Percentiles rank a stretch among this genome's conserved stretches.
phyloP scores from a whole-genome alignment of 1,140 invertebrate species.

The Drosophila lini region DNA sequence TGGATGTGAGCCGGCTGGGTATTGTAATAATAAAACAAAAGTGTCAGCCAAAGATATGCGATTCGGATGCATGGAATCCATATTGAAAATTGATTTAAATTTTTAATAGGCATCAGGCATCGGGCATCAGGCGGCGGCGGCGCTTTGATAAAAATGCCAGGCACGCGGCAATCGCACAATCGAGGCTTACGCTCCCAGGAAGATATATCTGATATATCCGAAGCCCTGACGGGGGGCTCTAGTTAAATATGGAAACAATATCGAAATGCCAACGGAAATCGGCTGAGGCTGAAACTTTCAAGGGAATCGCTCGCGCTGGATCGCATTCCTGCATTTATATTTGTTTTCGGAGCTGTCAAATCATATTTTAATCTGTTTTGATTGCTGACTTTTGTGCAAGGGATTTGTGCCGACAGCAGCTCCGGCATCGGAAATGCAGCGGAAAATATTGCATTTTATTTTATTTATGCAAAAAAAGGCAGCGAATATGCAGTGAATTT shows the following conservation, averaged over 20 bases:
- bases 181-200: conserved; percentile 59
- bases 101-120: conserved; percentile 70
- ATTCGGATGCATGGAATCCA: conserved; percentile 67
- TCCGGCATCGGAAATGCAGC: conserved; percentile 44
- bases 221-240: conserved; percentile 58
- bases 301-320: conserved; percentile 27
- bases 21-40: conserved; percentile 55
- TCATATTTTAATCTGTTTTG: conserved; percentile 84
- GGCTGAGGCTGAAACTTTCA: conserved; percentile 38
- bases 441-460: conserved; percentile 83
- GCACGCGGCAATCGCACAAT: conserved; percentile 77
- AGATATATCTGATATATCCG: conserved; percentile 59
- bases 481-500: conserved; percentile 24
- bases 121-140: conserved; percentile 42
- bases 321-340: conserved; percentile 49
- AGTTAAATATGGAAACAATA: conserved; percentile 79
- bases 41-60: conserved; percentile 54
- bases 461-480: conserved; percentile 71
- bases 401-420: conserved; percentile 72
- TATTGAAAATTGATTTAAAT: conserved; percentile 83
- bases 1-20: conserved; percentile 23
- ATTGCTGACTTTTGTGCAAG: conserved; percentile 84
- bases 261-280: conserved; percentile 66
- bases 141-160: conserved; percentile 80
- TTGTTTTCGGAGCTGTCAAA: conserved; percentile 78